These are phyloP conservation scores for Octonoba sinensis DNA, from an alignment of 2,888 invertebrate species.

Conservation along the genomic window DNA sequence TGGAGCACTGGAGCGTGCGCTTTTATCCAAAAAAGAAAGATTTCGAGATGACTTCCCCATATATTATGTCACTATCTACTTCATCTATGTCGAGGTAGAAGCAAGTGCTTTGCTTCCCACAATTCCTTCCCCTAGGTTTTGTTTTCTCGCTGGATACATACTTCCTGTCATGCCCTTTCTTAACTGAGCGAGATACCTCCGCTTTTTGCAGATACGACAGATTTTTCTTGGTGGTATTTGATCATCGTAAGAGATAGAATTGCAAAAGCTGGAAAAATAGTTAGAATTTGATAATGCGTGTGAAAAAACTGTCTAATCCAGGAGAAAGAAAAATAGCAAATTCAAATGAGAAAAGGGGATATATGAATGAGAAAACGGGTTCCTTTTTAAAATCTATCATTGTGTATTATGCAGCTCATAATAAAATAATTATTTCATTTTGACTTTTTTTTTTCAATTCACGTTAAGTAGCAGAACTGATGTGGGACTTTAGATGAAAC, in stretches of 20 bases:
- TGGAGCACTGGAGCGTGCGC: slow-evolving; percentile 27
- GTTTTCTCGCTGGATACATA: background rate
- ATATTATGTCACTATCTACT: slow-evolving; percentile 60
- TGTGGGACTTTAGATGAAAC: no score
- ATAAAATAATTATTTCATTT: background rate
- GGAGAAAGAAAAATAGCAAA: background rate
- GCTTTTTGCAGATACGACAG: background rate
- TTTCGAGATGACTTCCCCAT: slow-evolving; percentile 38
- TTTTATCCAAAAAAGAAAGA: slow-evolving; percentile 26
- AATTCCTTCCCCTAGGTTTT: slow-evolving; percentile 19
- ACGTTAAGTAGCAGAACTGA: no score
- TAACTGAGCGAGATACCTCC: background rate
- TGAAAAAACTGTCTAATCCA: no score
- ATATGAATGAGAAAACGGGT: no score
- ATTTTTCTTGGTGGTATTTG: background rate
- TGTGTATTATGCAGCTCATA: background rate
- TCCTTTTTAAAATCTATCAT: background rate
- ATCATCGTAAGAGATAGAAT: no score
- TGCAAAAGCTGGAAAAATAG: no score
- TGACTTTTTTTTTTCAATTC: no score
- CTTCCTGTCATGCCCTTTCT: background rate
- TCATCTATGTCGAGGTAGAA: slow-evolving; percentile 47
- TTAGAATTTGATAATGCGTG: no score
- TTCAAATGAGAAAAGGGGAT: no score
- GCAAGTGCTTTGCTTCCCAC: slow-evolving; percentile 55